Evolutionary conservation across 2,797 vertebrate species (phyloP), one percentile per base, ranked within the genome.

Genomic region (Zonotrichia albicollis): DNA sequence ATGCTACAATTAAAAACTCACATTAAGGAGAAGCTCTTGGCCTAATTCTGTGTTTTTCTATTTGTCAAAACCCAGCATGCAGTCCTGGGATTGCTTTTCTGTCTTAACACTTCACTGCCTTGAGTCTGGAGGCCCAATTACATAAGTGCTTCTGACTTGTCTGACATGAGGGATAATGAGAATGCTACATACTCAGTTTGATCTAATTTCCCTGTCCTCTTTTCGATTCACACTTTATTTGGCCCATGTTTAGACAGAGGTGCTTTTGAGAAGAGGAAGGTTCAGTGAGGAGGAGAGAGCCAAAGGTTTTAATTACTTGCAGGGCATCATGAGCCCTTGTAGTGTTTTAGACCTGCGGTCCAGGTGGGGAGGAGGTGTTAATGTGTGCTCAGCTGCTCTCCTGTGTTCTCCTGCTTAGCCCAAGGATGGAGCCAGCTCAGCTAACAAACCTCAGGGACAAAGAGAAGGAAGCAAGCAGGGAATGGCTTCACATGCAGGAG

Each of bases 51-150:
- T 93, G 88, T 48, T 93, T 90, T 96, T 45, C 75, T 95, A 32
- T 96, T 96, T 96, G 95, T 95, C 87, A 90, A 81, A 96, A 48
- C 85, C 64, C 95, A 93, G 89, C 75, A 13, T 70, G 91, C 82
- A 89, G 93, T 84, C 88, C 83, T 85, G 93, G 94, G 94, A 80
- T 89, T 96, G 79, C 91, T 82, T 65, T 92, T 89, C 57, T 71
- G 68, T 95, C 96, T 96, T 96, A 94, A 97, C 96, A 95, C 94
- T 96, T 95, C 91, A 68, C 72, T 96, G 95, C 93, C 95, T 91
- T 32, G 89, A 87, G 89, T 95, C 82, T 87, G 62, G 89, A 93
- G 87, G 89, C 93, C 94, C 96, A 97, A 92, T 97, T 96, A 95
- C 13, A 20, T 89, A 96, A 89, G 86, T 78, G 71, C 89, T 97